Evolutionary conservation across 30 jellyfish, hydroid and myxozoan species (phyloP).

Genomic region (Aurelia aurita): DNA sequence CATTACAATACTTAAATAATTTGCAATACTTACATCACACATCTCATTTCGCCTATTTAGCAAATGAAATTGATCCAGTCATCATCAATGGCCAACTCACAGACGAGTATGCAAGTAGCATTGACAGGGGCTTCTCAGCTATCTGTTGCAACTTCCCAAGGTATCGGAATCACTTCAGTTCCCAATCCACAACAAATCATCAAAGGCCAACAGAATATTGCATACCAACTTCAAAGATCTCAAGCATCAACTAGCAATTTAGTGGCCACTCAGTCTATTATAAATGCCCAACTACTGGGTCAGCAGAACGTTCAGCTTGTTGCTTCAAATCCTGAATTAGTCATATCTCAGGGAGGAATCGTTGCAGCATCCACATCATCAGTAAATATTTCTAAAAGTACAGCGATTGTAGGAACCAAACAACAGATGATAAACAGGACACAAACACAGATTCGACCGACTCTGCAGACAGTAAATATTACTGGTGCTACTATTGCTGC

Average conservation of each 20-base stretch:
- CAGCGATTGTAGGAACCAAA: constrained; percentile 27
- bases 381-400: constrained; percentile 33
- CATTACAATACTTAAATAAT: no score
- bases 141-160: constrained; percentile 59
- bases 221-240: constrained; percentile 59
- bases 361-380: constrained; percentile 41
- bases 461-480: constrained; percentile 38
- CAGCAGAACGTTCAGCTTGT: constrained; percentile 34
- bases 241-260: constrained; percentile 13
- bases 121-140: constrained; percentile 43
- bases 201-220: constrained; percentile 49
- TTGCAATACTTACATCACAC: not conserved
- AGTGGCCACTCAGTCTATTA: constrained; percentile 35
- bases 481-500: constrained; percentile 24
- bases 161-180: constrained; percentile 34
- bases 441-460: constrained; percentile 17
- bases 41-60: not conserved
- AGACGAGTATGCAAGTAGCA: constrained; percentile 41
- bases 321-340: constrained; percentile 34
- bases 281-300: constrained; percentile 30
- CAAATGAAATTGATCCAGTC: constrained; percentile 42
- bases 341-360: constrained; percentile 33
- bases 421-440: constrained; percentile 24
- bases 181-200: constrained; percentile 55
- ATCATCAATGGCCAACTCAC: constrained; percentile 43